Base-by-base conservation (phyloP, 2,113 vertebrate species). In the Odontophorus gujanensis region DNA sequence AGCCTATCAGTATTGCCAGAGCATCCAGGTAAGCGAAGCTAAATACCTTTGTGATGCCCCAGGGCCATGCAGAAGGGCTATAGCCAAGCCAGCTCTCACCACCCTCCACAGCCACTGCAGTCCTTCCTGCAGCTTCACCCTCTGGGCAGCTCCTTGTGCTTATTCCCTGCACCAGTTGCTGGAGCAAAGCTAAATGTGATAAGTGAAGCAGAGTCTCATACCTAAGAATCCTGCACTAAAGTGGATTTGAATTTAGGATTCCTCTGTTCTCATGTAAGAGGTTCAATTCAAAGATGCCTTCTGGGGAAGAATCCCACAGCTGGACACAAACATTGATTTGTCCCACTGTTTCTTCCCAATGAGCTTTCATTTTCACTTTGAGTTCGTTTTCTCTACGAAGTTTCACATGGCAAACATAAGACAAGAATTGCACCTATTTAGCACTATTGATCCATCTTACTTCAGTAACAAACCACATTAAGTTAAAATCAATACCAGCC, bases 381-480 rank as follows among this genome's bases (percentile, higher is more conserved):
- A 75, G 38, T 32, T 87, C 48, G 38, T 83, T 75, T 95, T 89
- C 82, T 43, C 72, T n/a, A 57, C 78, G 68, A 72, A 81, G 63
- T 81, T 91, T 93, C 76, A 79, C 76, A 59, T 61, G 38, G 13
- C 81, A 91, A 67, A 92, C 82, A 40, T 85, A 86, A 85, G 78
- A 80, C 58, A 95, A 93, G 95, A 86, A 95, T 69, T 51, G 94
- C 80, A 88, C 95, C 94, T 94, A 86, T 91, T 96, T 95, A 95
- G 90, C 87, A 86, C 87, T 95, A 96, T 95, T 90, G 96, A 97
- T 97, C 92, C 73, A 81, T 58, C 79, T 94, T 95, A 93, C 94
- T 97, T 92, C 91, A 95, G 90, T 94, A 96, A 95, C 93, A 97
- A 96, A 94, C 94, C 95, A 94, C 90, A 94, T 96, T 91, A 96